These are phyloP conservation scores for Gorsachius magnificus DNA, from an alignment of 2,797 vertebrate species.

Conservation along the genomic window DNA sequence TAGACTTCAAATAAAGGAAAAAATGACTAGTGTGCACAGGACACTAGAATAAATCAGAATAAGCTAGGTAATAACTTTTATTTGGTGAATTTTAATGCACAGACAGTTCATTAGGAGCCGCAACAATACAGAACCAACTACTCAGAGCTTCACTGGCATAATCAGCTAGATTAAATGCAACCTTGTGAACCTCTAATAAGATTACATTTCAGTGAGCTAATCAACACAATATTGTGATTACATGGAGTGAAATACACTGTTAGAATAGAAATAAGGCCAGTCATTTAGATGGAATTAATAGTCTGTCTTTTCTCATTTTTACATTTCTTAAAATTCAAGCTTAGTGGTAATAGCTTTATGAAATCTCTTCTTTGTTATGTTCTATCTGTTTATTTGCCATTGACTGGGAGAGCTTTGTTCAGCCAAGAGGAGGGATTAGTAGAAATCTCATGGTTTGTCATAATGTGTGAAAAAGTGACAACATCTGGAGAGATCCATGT, in stretches of 20 bases:
- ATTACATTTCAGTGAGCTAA: conserved; percentile 43
- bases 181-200: conserved; percentile 31
- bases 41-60: neutral
- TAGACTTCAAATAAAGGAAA: neutral
- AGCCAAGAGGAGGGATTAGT: neutral
- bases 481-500: neutral
- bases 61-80: neutral
- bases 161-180: conserved; percentile 34
- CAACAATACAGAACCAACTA: neutral
- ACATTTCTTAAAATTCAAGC: neutral
- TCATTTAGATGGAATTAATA: neutral
- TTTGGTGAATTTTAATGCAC: neutral
- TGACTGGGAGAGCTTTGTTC: neutral
- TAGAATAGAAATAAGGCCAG: conserved; percentile 10
- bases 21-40: neutral
- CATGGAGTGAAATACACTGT: conserved; percentile 3
- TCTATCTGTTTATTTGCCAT: neutral
- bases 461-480: neutral
- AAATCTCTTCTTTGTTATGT: neutral
- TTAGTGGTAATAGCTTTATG: neutral
- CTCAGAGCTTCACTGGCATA: neutral
- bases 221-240: conserved; percentile 10
- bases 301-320: neutral
- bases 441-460: neutral
- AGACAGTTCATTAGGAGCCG: neutral